A percentile compares a stretch with the other conserved stretches of the same genome.
Evolutionary conservation across 2,888 invertebrate species (phyloP).

Genomic region (Nomada ferruginata): DNA sequence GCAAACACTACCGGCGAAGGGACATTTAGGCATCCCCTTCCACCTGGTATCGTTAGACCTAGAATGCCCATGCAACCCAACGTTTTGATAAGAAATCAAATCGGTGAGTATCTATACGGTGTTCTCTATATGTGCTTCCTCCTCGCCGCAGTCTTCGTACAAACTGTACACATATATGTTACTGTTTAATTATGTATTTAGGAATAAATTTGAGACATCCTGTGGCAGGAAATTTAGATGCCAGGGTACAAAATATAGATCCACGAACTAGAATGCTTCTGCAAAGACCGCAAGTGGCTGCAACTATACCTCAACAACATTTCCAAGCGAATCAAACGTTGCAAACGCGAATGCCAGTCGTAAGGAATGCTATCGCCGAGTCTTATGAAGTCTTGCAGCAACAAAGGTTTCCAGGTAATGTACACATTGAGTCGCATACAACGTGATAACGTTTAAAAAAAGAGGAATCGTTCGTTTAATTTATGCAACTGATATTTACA

Average conservation of each 20-base stretch:
- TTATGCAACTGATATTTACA: conserved; percentile 46
- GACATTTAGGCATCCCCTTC: conserved; percentile 90
- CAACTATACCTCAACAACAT: conserved; percentile 78
- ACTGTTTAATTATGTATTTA: conserved; percentile 46
- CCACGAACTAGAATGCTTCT: conserved; percentile 86
- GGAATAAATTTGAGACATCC: conserved; percentile 78
- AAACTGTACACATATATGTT: not conserved
- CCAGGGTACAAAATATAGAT: conserved; percentile 85
- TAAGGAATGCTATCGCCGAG: conserved; percentile 78
- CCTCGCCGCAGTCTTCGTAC: too few relatives aligned
- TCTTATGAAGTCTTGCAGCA: conserved; percentile 80
- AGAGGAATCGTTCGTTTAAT: not conserved
- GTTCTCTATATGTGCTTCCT: not conserved
- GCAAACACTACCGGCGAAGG: conserved; percentile 85
- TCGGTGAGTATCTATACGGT: conserved; percentile 69
- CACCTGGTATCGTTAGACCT: conserved; percentile 86
- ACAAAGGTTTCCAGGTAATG: conserved; percentile 79
- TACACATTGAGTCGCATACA: too few relatives aligned
- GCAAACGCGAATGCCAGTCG: conserved; percentile 80
- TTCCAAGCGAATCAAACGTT: conserved; percentile 78
- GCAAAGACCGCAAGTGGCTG: conserved; percentile 84
- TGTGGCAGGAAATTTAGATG: conserved; percentile 81
- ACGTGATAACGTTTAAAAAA: not conserved
- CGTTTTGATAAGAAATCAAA: conserved; percentile 79
- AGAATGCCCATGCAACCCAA: conserved; percentile 84